These are phyloP conservation scores for Melospiza georgiana DNA, from an alignment of 2,113 vertebrate species.

Conservation along the genomic window DNA sequence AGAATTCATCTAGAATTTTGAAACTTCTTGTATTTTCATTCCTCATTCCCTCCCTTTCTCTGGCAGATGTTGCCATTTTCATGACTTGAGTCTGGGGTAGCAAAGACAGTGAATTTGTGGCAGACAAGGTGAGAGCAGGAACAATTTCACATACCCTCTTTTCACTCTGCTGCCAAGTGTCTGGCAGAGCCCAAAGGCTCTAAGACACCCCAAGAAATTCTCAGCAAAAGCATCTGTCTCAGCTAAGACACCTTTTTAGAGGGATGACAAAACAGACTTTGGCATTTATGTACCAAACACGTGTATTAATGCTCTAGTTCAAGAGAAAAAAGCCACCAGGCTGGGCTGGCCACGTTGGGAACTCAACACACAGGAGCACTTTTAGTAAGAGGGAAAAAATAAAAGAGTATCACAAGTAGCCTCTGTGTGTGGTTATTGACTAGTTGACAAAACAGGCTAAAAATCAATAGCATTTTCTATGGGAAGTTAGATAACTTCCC, in stretches of 20 bases:
- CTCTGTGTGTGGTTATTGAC: slow-evolving; percentile 66
- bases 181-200: slow-evolving; percentile 36
- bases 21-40: background rate
- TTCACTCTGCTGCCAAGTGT: slow-evolving; percentile 9
- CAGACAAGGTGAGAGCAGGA: slow-evolving; percentile 25
- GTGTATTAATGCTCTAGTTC: background rate
- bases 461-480: slow-evolving; percentile 76
- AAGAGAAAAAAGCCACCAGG: background rate
- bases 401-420: background rate
- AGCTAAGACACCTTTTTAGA: background rate
- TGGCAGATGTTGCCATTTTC: background rate
- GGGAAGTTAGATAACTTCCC: slow-evolving; percentile 73
- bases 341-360: background rate
- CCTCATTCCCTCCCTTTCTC: background rate
- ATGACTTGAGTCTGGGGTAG: background rate
- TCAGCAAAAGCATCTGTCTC: slow-evolving; percentile 7
- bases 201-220: background rate
- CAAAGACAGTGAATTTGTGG: background rate
- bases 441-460: slow-evolving; percentile 73
- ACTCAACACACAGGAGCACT: background rate
- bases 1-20: background rate
- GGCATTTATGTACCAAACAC: background rate
- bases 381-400: background rate
- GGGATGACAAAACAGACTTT: background rate
- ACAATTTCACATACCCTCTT: background rate